Conservation (phyloP, 2,113 vertebrate genomes). For the Pseudorectes ferrugineus region DNA sequence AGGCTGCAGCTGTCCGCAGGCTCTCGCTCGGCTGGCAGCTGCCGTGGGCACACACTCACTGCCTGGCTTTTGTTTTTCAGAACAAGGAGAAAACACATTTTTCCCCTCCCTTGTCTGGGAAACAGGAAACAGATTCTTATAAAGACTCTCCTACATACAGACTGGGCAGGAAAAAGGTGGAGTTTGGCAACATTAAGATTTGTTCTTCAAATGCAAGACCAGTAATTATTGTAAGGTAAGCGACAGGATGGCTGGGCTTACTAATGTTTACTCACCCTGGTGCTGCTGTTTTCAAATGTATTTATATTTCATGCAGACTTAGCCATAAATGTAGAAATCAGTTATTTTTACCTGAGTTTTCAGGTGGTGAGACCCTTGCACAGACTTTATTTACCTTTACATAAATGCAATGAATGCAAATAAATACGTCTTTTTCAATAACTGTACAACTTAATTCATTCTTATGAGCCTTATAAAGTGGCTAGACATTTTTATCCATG, state of each 20-base stretch:
- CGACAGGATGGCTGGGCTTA: conserved; percentile 16
- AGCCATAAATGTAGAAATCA: background rate
- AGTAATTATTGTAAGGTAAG: conserved; percentile 42
- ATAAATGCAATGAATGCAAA: background rate
- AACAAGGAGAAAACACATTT: conserved; percentile 37
- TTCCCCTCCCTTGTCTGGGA: conserved; percentile 58
- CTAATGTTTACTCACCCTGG: conserved; percentile 2
- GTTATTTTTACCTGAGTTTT: background rate
- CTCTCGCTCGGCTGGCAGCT: background rate
- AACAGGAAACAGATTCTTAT: conserved; percentile 54
- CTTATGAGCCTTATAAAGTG: background rate
- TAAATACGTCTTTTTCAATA: background rate
- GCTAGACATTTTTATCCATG: conserved; percentile 19
- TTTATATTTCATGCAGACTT: background rate
- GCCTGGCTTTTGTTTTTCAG: conserved; percentile 41
- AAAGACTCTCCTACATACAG: conserved; percentile 34
- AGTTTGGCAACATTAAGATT: conserved; percentile 25
- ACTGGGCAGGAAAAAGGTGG: conserved; percentile 55
- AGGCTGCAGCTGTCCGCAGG: background rate
- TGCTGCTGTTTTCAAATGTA: background rate
- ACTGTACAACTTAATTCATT: background rate
- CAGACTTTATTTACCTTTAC: background rate
- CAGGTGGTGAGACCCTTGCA: background rate
- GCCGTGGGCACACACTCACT: background rate
- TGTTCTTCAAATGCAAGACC: conserved; percentile 48